phyloP scores from a whole-genome alignment of 2,888 invertebrate genomes.

The Boloria selene region DNA sequence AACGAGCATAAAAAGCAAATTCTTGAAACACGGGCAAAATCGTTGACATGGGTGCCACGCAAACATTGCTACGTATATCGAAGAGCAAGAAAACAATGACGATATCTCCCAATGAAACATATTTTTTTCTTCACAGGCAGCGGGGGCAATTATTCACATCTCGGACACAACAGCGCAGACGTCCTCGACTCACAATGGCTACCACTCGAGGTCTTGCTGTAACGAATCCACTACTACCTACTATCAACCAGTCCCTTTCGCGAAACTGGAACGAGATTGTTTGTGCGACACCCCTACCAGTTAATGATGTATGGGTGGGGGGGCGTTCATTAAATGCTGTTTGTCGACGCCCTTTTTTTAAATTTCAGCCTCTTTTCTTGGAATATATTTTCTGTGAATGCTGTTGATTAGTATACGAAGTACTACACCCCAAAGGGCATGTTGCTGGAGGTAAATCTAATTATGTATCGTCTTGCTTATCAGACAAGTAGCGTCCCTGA shows the following conservation, averaged over 20 bases:
- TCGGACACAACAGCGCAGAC: constrained; percentile 79
- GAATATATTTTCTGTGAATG: constrained; percentile 48
- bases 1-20: no score
- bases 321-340: constrained; percentile 67
- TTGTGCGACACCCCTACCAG: constrained; percentile 71
- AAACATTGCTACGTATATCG: constrained; percentile 37
- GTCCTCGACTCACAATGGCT: constrained; percentile 77
- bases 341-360: constrained; percentile 60
- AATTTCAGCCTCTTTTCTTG: constrained; percentile 47
- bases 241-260: constrained; percentile 72
- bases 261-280: constrained; percentile 76
- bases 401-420: constrained; percentile 48
- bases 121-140: constrained; percentile 53
- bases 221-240: constrained; percentile 77
- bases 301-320: constrained; percentile 73
- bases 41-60: background rate
- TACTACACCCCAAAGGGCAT: constrained; percentile 42
- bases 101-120: constrained; percentile 51
- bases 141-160: constrained; percentile 79
- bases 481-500: constrained; percentile 40
- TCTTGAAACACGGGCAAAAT: background rate
- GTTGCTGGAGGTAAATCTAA: constrained; percentile 44
- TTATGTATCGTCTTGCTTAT: constrained; percentile 45
- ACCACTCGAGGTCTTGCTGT: constrained; percentile 75
- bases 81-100: constrained; percentile 43